Conservation (phyloP, 2,888 invertebrate genomes). For the Cephus pygmeus region DNA sequence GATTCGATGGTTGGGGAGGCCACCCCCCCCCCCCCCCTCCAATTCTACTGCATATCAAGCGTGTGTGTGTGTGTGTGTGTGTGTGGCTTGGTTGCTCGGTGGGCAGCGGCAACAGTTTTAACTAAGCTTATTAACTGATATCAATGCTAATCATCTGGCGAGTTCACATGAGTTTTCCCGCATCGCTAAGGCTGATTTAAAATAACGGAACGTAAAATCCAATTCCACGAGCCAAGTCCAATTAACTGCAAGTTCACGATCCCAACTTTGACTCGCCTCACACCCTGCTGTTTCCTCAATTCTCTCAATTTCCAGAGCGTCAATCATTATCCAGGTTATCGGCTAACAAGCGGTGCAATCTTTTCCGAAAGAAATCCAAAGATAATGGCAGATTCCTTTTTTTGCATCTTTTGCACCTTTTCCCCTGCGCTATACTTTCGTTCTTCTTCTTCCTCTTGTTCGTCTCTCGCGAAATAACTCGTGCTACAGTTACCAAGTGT, state of each 20-base stretch:
- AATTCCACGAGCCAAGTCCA: conserved; percentile 34
- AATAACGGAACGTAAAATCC: conserved; percentile 41
- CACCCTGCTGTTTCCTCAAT: no score
- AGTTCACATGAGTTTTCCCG: conserved; percentile 48
- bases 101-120: conserved; percentile 40
- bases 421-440: no score
- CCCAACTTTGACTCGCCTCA: conserved; percentile 14
- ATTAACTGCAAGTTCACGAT: conserved; percentile 35
- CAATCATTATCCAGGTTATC: no score
- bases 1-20: conserved; percentile 13
- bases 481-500: no score
- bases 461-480: neutral
- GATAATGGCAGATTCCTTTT: no score
- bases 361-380: no score
- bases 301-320: no score
- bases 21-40: conserved; percentile 9
- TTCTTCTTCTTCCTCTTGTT: neutral
- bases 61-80: neutral
- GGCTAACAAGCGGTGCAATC: no score
- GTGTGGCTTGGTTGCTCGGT: conserved; percentile 22
- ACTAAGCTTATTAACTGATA: conserved; percentile 49
- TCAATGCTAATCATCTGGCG: conserved; percentile 54
- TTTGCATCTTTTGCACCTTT: no score
- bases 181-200: conserved; percentile 28
- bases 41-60: neutral